phyloP scores from a whole-genome alignment of 2,888 invertebrate genomes.

The Luperina testacea region DNA sequence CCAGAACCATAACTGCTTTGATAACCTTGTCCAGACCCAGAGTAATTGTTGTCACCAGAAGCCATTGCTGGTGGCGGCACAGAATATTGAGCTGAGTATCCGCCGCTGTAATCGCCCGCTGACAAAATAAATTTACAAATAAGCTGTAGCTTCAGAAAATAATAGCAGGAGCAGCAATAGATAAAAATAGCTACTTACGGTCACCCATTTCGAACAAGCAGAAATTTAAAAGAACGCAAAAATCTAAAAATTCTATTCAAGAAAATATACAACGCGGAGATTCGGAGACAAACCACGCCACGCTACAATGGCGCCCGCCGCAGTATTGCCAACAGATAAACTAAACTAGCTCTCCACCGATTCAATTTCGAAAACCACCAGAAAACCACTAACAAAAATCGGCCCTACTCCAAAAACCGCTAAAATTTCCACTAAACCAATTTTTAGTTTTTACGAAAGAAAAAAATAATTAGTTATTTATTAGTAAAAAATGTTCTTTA shows the following conservation, averaged over 20 bases:
- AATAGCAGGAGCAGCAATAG: not conserved
- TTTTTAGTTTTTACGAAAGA: no score
- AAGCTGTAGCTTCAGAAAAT: not conserved
- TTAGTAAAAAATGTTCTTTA: no score
- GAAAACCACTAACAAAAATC: no score
- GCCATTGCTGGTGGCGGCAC: constrained; percentile 85
- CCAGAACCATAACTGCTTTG: constrained; percentile 79
- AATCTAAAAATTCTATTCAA: not conserved
- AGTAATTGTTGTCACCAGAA: constrained; percentile 82
- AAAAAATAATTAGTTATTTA: no score
- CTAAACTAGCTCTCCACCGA: no score
- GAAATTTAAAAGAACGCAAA: not conserved
- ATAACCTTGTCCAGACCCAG: constrained; percentile 78
- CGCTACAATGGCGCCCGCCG: constrained; percentile 61
- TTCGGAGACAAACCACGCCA: constrained; percentile 42
- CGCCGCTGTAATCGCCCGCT: constrained; percentile 84
- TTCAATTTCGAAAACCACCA: no score
- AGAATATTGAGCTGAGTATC: constrained; percentile 86
- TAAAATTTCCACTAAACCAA: no score
- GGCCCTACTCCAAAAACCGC: no score
- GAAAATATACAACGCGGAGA: not conserved
- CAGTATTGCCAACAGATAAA: no score
- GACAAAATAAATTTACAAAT: constrained; percentile 21
- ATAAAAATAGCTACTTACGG: constrained; percentile 51
- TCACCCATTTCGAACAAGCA: constrained; percentile 57